These are phyloP conservation scores for Lepidocyrtoides sp. DNA, from an alignment of 2,888 invertebrate genomes.

Conservation along the genomic window DNA sequence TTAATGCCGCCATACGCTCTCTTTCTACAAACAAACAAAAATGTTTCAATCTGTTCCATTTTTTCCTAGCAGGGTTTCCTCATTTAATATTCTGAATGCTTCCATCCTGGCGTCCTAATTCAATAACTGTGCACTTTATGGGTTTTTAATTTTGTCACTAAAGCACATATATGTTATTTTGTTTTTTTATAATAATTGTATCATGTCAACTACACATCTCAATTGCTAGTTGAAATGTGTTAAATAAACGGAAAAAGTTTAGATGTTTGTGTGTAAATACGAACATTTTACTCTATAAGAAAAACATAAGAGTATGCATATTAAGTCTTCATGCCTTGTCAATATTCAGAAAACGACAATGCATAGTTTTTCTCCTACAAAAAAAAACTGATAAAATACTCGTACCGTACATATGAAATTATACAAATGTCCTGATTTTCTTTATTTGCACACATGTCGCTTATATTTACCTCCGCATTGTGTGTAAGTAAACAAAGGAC, in stretches of 20 bases:
- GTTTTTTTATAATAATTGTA: not conserved
- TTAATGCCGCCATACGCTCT: not conserved
- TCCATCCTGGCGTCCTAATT: constrained; percentile 27
- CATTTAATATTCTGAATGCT: constrained; percentile 6
- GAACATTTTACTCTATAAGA: too few relatives aligned
- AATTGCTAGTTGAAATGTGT: too few relatives aligned
- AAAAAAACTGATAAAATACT: not conserved
- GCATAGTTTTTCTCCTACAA: not conserved
- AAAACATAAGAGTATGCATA: too few relatives aligned
- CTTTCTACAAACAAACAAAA: not conserved
- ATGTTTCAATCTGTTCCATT: constrained; percentile 33
- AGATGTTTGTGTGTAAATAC: too few relatives aligned
- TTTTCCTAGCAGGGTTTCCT: constrained; percentile 21
- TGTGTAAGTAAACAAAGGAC: not conserved
- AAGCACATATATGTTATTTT: not conserved
- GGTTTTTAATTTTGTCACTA: constrained; percentile 49
- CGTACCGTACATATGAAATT: too few relatives aligned
- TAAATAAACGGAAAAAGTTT: too few relatives aligned
- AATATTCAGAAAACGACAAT: too few relatives aligned
- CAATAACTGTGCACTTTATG: constrained; percentile 48
- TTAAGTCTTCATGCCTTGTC: too few relatives aligned
- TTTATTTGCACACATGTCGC: constrained; percentile 5
- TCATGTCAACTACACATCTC: not conserved
- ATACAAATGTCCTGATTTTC: not conserved
- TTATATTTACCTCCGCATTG: constrained; percentile 17